A percentile compares a stretch with the other conserved stretches of the same genome.
These are phyloP conservation scores for Wasmannia auropunctata DNA, from an alignment of 1,140 invertebrate genomes.

Conservation along the genomic window DNA sequence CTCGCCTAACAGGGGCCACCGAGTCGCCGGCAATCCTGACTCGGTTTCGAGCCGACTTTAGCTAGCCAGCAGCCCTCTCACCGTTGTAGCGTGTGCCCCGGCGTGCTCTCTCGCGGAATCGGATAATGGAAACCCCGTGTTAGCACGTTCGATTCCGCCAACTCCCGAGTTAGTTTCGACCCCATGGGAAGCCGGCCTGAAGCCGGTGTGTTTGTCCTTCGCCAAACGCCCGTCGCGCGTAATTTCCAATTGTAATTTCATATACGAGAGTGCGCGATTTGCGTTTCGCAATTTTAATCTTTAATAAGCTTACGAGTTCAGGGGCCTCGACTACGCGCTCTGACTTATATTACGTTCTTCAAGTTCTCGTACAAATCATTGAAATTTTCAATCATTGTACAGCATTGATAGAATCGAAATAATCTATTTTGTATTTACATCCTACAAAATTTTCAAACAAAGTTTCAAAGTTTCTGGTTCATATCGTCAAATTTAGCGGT, in stretches of 20 bases:
- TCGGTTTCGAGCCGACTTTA: constrained; percentile 65
- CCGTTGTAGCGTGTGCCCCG: constrained; percentile 5
- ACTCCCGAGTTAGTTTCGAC: constrained; percentile 50
- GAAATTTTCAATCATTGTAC: not conserved
- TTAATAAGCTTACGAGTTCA: constrained; percentile 8
- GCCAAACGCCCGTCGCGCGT: constrained; percentile 34
- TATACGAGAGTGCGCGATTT: constrained; percentile 23
- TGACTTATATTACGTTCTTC: not conserved
- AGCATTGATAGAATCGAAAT: not conserved
- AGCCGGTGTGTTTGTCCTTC: constrained; percentile 37
- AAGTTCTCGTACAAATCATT: not conserved
- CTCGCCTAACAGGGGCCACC: constrained; percentile 74
- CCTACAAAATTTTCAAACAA: not conserved
- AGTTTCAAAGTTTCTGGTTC: not conserved
- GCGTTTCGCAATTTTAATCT: constrained; percentile 47
- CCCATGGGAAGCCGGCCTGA: constrained; percentile 51
- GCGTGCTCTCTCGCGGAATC: constrained; percentile 41
- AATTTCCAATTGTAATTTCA: constrained; percentile 58
- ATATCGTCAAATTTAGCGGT: not conserved
- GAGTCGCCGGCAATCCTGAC: constrained; percentile 73
- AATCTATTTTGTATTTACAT: not conserved
- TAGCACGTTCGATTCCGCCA: constrained; percentile 63
- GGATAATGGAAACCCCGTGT: constrained; percentile 73
- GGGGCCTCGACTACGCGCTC: not conserved
- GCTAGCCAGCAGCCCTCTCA: constrained; percentile 64